Conservation (phyloP, 2,888 invertebrate species). For the Lepetodrilus schrolli region DNA sequence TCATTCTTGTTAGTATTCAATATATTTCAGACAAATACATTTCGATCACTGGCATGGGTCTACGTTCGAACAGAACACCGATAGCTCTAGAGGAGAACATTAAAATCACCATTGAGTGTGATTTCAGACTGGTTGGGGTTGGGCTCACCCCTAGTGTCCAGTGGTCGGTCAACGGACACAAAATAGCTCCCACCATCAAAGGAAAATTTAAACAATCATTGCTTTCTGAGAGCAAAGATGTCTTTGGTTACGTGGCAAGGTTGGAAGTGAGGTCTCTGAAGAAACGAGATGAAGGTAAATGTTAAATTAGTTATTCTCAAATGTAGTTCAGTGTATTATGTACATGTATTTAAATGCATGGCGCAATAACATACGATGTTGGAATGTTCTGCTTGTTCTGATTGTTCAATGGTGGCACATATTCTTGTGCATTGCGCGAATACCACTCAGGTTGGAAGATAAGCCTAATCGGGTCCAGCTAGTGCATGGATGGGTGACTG, state of each 20-base stretch:
- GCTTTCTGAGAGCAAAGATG: background rate
- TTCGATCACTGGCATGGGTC: background rate
- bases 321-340: too few species aligned
- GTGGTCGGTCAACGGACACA: background rate
- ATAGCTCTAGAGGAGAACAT: background rate
- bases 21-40: slow-evolving; percentile 17
- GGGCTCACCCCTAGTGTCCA: background rate
- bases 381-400: too few species aligned
- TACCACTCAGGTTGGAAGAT: too few species aligned
- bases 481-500: too few species aligned
- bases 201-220: background rate
- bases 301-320: too few species aligned
- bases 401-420: too few species aligned
- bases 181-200: background rate
- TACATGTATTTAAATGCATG: too few species aligned
- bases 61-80: background rate
- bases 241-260: background rate
- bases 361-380: too few species aligned
- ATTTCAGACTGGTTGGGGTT: background rate
- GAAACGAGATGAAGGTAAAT: background rate
- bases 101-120: background rate
- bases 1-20: too few species aligned
- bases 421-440: too few species aligned
- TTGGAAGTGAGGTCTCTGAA: background rate
- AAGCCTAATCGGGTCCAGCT: too few species aligned